Evolutionary conservation across 2,113 vertebrate genomes (phyloP).

Genomic region (Cottus gobio): DNA sequence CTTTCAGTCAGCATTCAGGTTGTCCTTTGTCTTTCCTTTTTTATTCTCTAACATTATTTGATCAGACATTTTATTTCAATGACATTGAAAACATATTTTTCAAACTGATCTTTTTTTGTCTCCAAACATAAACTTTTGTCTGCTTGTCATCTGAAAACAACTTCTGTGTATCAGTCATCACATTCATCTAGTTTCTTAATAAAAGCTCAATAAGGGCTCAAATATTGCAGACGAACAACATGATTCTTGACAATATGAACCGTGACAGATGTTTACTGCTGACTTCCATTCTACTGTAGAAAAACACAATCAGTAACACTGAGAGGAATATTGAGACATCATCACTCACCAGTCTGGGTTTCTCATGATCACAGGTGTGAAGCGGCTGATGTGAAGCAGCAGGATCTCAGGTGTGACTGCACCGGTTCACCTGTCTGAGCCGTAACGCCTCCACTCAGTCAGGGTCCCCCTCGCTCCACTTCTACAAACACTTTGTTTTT

Average conservation of each 20-base stretch:
- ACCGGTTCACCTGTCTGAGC: not conserved
- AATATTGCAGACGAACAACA: not conserved
- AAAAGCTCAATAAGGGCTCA: not conserved
- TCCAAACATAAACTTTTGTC: not conserved
- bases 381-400: conserved; percentile 15
- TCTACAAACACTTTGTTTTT: not conserved
- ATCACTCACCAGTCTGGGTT: conserved; percentile 53
- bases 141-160: not conserved
- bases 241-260: too few species aligned
- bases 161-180: not conserved
- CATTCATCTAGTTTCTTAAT: not conserved
- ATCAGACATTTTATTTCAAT: not conserved
- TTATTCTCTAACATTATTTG: not conserved
- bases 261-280: not conserved
- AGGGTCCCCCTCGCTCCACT: conserved; percentile 1
- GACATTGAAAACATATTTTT: not conserved
- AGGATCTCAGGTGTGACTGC: conserved; percentile 4
- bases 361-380: not conserved
- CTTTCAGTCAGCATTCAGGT: not conserved
- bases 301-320: not conserved
- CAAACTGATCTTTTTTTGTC: not conserved
- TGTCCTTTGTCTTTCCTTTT: not conserved
- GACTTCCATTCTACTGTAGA: not conserved
- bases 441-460: conserved; percentile 22
- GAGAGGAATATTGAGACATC: not conserved